These are phyloP conservation scores for Propithecus coquereli DNA, from an alignment of 2,113 vertebrate species.

Conservation along the genomic window DNA sequence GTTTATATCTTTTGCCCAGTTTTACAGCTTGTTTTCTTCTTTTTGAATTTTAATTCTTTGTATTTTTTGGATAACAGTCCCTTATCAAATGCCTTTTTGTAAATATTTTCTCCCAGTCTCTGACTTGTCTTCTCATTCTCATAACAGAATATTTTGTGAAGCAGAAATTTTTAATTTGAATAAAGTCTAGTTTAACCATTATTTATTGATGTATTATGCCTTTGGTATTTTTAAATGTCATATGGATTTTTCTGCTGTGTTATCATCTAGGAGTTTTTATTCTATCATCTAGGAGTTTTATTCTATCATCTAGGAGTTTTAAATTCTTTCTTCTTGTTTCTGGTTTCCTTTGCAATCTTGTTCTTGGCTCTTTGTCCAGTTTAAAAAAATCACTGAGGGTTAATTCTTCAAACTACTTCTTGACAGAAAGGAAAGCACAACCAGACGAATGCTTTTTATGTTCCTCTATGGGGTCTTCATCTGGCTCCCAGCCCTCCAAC, in stretches of 20 bases:
- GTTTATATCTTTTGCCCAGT: background rate
- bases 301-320: too few species aligned
- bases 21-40: background rate
- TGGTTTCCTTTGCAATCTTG: conserved; percentile 59
- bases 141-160: background rate
- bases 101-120: background rate
- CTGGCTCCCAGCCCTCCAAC: too few species aligned
- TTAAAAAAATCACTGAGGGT: conserved; percentile 88
- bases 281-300: too few species aligned
- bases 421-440: conserved; percentile 89
- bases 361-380: conserved; percentile 86
- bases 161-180: background rate
- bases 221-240: background rate
- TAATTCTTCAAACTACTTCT: conserved; percentile 85
- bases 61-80: background rate
- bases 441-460: conserved; percentile 88
- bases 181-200: background rate
- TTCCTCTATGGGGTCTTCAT: conserved; percentile 78
- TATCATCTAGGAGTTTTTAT: background rate
- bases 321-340: too few species aligned
- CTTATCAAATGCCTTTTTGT: background rate
- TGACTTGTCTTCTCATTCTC: background rate
- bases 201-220: background rate
- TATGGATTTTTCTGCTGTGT: background rate
- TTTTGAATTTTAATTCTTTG: background rate